Conservation (phyloP, 2,113 vertebrate genomes). For the Alosa alosa region DNA sequence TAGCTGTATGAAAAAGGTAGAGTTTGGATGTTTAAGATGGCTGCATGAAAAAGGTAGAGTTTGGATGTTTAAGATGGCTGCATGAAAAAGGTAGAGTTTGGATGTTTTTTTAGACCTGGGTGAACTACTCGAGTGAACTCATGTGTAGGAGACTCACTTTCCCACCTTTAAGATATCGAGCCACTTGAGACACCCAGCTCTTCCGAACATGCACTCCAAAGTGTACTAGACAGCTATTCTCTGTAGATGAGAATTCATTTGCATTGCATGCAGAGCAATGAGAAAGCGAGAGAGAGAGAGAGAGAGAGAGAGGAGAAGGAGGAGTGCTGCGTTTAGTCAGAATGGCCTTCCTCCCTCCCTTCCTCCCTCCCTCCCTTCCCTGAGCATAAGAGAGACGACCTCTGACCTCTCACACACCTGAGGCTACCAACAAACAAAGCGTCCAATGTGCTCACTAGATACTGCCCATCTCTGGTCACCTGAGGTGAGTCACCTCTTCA, state of each 20-base stretch:
- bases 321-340: neutral
- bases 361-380: no score
- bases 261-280: neutral
- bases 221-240: constrained; percentile 10
- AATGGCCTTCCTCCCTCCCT: neutral
- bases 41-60: neutral
- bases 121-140: neutral
- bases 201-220: neutral
- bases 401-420: neutral
- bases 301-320: neutral
- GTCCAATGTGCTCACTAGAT: neutral
- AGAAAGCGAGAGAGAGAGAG: neutral
- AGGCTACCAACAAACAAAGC: neutral
- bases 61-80: neutral
- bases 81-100: neutral
- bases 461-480: neutral
- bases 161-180: neutral
- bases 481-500: neutral
- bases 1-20: neutral
- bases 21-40: neutral
- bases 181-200: neutral
- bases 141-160: neutral
- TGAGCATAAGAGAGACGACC: neutral
- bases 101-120: neutral
- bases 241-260: neutral